phyloP scores from a whole-genome alignment of 23 tunicate genomes.

The Ciona savignyi region DNA sequence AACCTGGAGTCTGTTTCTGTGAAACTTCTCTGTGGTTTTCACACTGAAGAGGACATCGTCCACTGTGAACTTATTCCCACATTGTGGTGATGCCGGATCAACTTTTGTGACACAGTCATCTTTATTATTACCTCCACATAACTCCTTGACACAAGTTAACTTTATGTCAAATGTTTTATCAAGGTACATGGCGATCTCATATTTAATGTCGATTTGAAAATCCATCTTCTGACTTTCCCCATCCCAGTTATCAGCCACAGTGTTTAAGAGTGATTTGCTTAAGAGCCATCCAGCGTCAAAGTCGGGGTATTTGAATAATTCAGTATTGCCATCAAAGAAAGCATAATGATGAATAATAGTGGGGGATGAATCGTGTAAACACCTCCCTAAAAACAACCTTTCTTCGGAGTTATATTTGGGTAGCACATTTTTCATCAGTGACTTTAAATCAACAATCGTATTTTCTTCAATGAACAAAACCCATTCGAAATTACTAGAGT shows the following conservation, averaged over 20 bases:
- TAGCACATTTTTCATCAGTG: conserved; percentile 23
- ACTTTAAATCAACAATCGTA: conserved; percentile 43
- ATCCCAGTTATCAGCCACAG: conserved; percentile 19
- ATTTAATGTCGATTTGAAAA: conserved; percentile 84
- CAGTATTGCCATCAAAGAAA: conserved; percentile 26
- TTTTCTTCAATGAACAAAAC: conserved; percentile 76
- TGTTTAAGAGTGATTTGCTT: conserved; percentile 23
- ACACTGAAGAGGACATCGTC: conserved; percentile 50
- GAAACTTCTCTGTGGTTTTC: conserved; percentile 77
- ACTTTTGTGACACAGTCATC: conserved; percentile 25
- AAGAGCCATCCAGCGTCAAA: conserved; percentile 73
- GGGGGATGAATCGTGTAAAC: conserved; percentile 42
- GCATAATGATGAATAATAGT: conserved; percentile 84
- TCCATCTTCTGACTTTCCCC: not conserved
- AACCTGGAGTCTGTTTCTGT: conserved; percentile 56
- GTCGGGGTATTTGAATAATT: conserved; percentile 63
- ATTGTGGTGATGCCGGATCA: conserved; percentile 26
- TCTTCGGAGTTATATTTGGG: conserved; percentile 32
- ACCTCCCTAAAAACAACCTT: conserved; percentile 47
- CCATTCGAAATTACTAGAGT: conserved; percentile 57
- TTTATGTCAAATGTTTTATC: conserved; percentile 24
- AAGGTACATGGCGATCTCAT: conserved; percentile 61
- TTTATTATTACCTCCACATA: conserved; percentile 56
- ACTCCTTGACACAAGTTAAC: conserved; percentile 41
- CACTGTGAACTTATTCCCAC: conserved; percentile 42